phyloP scores from a whole-genome alignment of 2,888 invertebrate species.

The Netelia inedita region DNA sequence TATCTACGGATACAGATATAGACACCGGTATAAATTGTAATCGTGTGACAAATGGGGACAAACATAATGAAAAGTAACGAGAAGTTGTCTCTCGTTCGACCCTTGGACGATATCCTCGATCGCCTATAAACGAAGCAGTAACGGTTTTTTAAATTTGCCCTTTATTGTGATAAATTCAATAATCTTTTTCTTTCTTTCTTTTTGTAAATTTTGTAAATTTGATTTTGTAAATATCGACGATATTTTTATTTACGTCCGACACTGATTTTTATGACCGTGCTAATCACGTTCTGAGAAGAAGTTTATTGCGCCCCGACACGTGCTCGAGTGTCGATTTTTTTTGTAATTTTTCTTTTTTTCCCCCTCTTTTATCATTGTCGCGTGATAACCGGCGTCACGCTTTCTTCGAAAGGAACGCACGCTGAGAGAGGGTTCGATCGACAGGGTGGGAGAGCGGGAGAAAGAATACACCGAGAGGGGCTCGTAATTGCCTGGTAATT shows the following conservation, averaged over 20 bases:
- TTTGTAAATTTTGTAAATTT: too few species aligned
- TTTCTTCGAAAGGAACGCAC: conserved; percentile 38
- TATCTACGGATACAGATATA: neutral
- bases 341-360: neutral
- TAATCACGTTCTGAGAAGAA: too few species aligned
- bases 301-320: too few species aligned
- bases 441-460: conserved; percentile 1
- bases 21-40: neutral
- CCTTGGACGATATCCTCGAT: too few species aligned
- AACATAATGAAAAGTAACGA: neutral
- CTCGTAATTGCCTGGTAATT: conserved; percentile 76
- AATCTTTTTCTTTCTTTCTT: too few species aligned
- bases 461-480: conserved; percentile 25
- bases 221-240: too few species aligned
- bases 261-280: too few species aligned
- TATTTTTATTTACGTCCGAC: too few species aligned
- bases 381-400: conserved; percentile 39
- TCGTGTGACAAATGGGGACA: neutral
- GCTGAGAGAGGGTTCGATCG: conserved; percentile 37
- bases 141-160: too few species aligned
- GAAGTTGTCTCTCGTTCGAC: neutral
- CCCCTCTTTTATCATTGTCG: neutral
- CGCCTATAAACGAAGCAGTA: too few species aligned
- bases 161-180: too few species aligned
- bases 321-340: too few species aligned